phyloP scores from a whole-genome alignment of 2,113 vertebrate genomes.

The Heterotis niloticus region DNA sequence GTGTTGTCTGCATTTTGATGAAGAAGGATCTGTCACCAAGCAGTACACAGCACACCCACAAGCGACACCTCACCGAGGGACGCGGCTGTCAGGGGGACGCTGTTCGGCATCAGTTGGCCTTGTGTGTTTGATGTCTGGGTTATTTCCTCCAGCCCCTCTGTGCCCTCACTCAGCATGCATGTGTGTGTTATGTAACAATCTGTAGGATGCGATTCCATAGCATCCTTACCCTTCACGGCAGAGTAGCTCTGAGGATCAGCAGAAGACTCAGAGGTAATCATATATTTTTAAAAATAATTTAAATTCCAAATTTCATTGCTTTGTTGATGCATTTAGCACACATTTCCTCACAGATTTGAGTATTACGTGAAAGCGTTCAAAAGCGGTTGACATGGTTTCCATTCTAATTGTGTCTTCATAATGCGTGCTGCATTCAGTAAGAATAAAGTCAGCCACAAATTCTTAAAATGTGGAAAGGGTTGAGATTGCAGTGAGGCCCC shows the following conservation, averaged over 20 bases:
- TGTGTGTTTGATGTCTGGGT: not conserved
- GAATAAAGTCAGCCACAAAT: too few species aligned
- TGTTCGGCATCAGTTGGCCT: not conserved
- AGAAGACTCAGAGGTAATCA: not conserved
- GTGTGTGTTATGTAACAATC: slow-evolving; percentile 36
- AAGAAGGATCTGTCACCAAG: not conserved
- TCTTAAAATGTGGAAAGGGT: too few species aligned
- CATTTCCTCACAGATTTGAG: too few species aligned
- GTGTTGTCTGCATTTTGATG: slow-evolving; percentile 5
- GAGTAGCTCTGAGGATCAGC: not conserved
- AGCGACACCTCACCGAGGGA: not conserved
- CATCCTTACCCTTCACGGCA: not conserved
- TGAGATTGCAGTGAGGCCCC: too few species aligned
- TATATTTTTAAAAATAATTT: too few species aligned
- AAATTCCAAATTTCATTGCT: too few species aligned
- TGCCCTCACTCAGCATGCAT: not conserved
- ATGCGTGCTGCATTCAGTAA: too few species aligned
- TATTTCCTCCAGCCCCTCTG: not conserved
- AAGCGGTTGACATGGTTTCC: too few species aligned
- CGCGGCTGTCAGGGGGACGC: not conserved
- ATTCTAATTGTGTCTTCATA: too few species aligned
- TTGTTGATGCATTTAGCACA: too few species aligned
- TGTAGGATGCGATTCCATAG: slow-evolving; percentile 4
- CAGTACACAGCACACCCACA: not conserved
- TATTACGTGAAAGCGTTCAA: too few species aligned